Percentiles rank a stretch among this genome's conserved stretches.
phyloP scores from a whole-genome alignment of 1,140 invertebrate genomes.

The Drusus annulatus region DNA sequence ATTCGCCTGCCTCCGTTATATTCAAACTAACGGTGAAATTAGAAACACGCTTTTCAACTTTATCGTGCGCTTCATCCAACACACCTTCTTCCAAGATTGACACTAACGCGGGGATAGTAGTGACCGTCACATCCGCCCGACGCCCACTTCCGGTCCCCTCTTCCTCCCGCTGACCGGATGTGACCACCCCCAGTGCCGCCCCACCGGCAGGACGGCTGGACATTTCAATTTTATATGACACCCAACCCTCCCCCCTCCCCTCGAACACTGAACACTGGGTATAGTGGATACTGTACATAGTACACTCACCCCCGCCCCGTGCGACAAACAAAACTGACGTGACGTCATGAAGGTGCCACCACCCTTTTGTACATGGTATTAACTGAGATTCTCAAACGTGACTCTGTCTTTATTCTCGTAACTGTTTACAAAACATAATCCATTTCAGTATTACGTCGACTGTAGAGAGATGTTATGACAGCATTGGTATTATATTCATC shows the following conservation, averaged over 20 bases:
- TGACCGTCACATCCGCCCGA: not conserved
- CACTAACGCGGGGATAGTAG: constrained; percentile 14
- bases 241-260: not conserved
- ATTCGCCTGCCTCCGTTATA: too few relatives aligned
- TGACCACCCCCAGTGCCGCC: not conserved
- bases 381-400: not conserved
- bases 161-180: constrained; percentile 19
- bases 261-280: not conserved
- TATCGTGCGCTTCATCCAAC: not conserved
- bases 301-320: not conserved
- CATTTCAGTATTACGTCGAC: too few relatives aligned
- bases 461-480: too few relatives aligned
- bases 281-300: too few relatives aligned
- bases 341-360: not conserved
- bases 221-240: constrained; percentile 46
- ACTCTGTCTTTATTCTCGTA: too few relatives aligned
- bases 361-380: not conserved
- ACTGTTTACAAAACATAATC: too few relatives aligned
- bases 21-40: too few relatives aligned
- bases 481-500: too few relatives aligned
- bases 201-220: constrained; percentile 20
- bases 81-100: constrained; percentile 18
- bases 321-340: not conserved
- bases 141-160: constrained; percentile 12
- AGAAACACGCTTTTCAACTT: too few relatives aligned